Evolutionary conservation across 2,797 vertebrate genomes (phyloP), one percentile per base, ranked within the genome.

Genomic region (Sciurus vulgaris): DNA sequence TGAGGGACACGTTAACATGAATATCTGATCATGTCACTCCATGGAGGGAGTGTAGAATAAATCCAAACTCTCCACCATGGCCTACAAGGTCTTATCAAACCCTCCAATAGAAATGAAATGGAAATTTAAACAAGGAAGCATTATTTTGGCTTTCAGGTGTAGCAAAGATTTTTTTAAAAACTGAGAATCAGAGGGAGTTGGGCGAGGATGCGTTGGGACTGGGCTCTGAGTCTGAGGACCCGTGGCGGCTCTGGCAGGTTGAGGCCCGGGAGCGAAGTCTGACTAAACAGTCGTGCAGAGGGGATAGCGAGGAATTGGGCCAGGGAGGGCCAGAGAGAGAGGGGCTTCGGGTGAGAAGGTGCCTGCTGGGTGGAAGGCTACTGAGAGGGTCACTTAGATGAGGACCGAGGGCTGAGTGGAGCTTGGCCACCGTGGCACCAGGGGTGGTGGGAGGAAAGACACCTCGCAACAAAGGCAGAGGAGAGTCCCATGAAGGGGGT

Each of bases 81-180:
- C 24, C 35, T 5, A 20, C 13, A 18, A 81, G 61, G 30, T 47
- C 59, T 33, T 61, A 28, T 2, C 3, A 38, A 91, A 35, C 81
- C 35, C 13, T 65, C n/a, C 20, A 70, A 22, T 38, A 51, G 47
- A 63, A 93, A 91, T 82, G 6, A 86, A 81, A 38, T 10, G 17
- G 67, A 77, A 65, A 73, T 83, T 51, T 89, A 72, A 95, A 61
- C 41, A 59, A 59, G 12, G 10, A 65, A 79, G 61, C 10, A 22
- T 10, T 69, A n/a, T 69, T 93, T 87, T 95, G 81, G 59, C 69
- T 18, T 81, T 94, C 83, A 14, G 28, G 44, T 73, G 7, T 81
- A 67, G 30, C 70, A 67, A 72, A 89, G 38, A 67, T 79, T 78
- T 67, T 38, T 73, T 73, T 89, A 11, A 28, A 82, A 95, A 92